These are phyloP conservation scores for Cydia amplana DNA, from an alignment of 1,140 invertebrate genomes.

Conservation along the genomic window DNA sequence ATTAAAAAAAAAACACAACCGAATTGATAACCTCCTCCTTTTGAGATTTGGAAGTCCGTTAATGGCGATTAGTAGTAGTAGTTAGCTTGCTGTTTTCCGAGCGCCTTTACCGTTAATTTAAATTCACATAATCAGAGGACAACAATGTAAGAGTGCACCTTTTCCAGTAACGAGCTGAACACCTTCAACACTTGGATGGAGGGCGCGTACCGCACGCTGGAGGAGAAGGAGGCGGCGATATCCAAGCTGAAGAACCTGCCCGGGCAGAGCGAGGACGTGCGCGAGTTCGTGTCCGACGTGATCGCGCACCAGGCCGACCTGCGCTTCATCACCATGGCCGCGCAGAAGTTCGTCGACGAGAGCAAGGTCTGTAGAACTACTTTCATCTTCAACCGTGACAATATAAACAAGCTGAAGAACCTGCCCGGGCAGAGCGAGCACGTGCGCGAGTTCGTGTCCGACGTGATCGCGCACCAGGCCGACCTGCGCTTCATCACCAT, in stretches of 20 bases:
- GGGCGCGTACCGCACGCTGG: conserved; percentile 87
- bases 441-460: conserved; percentile 92
- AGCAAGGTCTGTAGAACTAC: conserved; percentile 83
- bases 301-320: conserved; percentile 97
- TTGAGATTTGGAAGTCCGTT: no score
- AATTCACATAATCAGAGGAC: background rate
- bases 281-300: conserved; percentile 95
- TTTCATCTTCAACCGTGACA: no score
- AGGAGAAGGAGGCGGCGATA: conserved; percentile 92
- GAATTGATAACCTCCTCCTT: no score
- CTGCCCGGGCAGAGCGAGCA: conserved; percentile 86
- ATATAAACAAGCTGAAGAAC: conserved; percentile 88
- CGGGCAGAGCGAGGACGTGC: conserved; percentile 86
- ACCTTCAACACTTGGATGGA: conserved; percentile 93
- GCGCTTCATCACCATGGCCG: conserved; percentile 95
- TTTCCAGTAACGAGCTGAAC: conserved; percentile 84
- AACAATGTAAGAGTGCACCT: background rate
- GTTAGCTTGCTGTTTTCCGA: no score
- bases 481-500: conserved; percentile 96
- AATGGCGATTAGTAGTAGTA: no score
- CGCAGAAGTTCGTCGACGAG: conserved; percentile 96
- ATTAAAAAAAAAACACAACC: no score
- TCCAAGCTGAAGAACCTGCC: conserved; percentile 88
- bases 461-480: conserved; percentile 96
- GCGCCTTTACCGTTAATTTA: background rate